Conservation (phyloP, 2,113 vertebrate species). For the Dicerorhinus sumatrensis region DNA sequence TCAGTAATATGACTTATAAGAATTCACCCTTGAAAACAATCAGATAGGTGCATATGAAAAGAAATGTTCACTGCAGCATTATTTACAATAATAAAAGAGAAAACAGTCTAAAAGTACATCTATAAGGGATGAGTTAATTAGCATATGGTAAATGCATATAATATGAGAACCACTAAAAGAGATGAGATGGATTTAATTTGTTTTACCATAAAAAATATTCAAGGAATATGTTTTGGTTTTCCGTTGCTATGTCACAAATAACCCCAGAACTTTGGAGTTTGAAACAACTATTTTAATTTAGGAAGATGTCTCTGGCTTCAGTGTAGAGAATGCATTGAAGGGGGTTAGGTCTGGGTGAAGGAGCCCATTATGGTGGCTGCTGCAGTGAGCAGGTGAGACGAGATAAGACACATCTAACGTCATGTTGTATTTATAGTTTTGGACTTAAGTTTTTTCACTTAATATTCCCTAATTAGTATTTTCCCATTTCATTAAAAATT, state of each 20-base stretch:
- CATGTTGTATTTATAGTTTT: neutral
- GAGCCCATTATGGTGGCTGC: neutral
- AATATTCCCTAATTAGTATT: neutral
- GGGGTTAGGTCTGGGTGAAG: fast-evolving
- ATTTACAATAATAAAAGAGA: neutral
- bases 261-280: neutral
- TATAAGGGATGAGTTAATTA: neutral
- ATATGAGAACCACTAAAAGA: neutral
- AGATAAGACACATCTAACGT: too few species aligned
- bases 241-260: neutral
- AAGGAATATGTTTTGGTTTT: neutral
- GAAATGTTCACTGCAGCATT: neutral
- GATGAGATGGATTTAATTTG: neutral
- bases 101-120: neutral
- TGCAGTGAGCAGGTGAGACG: too few species aligned
- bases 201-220: neutral
- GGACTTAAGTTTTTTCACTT: neutral
- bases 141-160: neutral
- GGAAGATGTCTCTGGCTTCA: neutral
- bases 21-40: neutral
- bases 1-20: neutral
- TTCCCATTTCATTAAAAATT: neutral
- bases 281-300: neutral
- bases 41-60: neutral
- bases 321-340: neutral